A percentile compares a stretch with the other conserved stretches of the same genome.
Conservation (phyloP, 2,888 invertebrate genomes). For the Rhaphigaster nebulosa region DNA sequence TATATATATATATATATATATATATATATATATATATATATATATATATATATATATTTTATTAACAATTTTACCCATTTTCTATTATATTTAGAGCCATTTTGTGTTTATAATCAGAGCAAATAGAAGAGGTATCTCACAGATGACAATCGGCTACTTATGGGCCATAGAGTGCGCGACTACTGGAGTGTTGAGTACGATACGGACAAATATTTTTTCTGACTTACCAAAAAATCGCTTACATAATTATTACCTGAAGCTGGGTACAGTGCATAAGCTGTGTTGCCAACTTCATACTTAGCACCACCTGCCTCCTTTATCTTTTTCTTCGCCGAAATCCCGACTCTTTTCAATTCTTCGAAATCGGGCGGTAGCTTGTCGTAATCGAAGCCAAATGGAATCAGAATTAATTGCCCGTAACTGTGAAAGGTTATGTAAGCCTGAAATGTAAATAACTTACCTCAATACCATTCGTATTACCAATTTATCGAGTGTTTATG, state of each 20-base stretch:
- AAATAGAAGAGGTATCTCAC: too few species aligned
- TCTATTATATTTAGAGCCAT: too few species aligned
- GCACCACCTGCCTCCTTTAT: conserved; percentile 75
- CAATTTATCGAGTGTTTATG: background rate
- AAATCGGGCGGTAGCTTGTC: conserved; percentile 74
- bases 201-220: too few species aligned
- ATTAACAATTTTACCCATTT: too few species aligned
- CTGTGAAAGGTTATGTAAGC: conserved; percentile 86
- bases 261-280: conserved; percentile 82
- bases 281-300: conserved; percentile 81
- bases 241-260: conserved; percentile 66
- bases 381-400: conserved; percentile 84
- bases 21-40: too few species aligned
- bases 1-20: too few species aligned
- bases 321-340: conserved; percentile 77
- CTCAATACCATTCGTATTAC: background rate
- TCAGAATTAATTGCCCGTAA: conserved; percentile 87
- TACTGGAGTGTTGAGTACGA: too few species aligned
- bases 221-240: background rate
- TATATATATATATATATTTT: too few species aligned
- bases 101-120: too few species aligned
- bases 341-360: conserved; percentile 78
- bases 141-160: too few species aligned
- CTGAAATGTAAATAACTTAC: conserved; percentile 70
- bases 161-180: too few species aligned